Conservation (phyloP, 2,797 vertebrate genomes). For the Amblyopsis hoosieri region DNA sequence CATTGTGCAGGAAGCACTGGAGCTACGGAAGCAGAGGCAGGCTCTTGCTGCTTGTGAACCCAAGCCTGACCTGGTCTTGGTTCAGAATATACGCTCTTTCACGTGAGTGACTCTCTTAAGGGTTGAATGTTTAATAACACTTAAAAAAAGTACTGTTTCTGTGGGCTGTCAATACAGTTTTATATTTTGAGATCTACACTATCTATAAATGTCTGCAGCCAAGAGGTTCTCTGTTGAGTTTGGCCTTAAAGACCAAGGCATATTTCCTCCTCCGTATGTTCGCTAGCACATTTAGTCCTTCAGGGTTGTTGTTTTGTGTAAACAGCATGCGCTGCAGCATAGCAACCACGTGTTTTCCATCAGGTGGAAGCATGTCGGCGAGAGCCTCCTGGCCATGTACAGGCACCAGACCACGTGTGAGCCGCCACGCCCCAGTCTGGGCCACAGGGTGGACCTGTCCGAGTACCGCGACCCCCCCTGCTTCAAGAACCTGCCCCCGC, state of each 20-base stretch:
- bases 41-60: slow-evolving; percentile 80
- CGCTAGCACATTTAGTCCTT: too few relatives aligned
- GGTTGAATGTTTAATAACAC: not conserved
- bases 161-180: too few relatives aligned
- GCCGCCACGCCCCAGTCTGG: slow-evolving; percentile 88
- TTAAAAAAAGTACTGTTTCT: not conserved
- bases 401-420: slow-evolving; percentile 90
- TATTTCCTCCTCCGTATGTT: too few relatives aligned
- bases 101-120: slow-evolving; percentile 78
- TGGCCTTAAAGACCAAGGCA: not conserved
- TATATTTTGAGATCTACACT: too few relatives aligned
- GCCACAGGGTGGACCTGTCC: slow-evolving; percentile 88
- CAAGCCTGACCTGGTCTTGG: slow-evolving; percentile 85
- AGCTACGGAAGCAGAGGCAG: slow-evolving; percentile 85
- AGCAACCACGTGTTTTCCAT: not conserved
- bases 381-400: slow-evolving; percentile 92
- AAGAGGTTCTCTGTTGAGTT: not conserved
- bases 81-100: slow-evolving; percentile 85
- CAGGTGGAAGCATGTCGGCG: slow-evolving; percentile 95
- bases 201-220: not conserved
- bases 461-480: slow-evolving; percentile 86
- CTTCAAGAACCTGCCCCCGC: slow-evolving; percentile 74
- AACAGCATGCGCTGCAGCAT: too few relatives aligned
- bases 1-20: slow-evolving; percentile 88
- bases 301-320: too few relatives aligned